phyloP scores from a whole-genome alignment of 2,888 invertebrate species.

The Pantelozetes paolii region DNA sequence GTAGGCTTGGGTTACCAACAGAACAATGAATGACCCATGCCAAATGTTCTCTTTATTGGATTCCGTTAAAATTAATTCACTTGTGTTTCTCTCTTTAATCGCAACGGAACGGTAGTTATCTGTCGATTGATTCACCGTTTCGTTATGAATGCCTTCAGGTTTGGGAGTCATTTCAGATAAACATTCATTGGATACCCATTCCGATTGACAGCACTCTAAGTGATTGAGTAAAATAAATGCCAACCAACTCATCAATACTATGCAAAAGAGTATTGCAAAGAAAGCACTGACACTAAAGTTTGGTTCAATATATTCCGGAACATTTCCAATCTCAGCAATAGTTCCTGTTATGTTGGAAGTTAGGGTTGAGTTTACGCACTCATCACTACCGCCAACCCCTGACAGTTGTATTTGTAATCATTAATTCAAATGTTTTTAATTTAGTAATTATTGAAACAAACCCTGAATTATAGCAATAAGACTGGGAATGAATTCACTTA shows the following conservation, averaged over 20 bases:
- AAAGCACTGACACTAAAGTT: conserved; percentile 64
- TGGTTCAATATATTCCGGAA: conserved; percentile 54
- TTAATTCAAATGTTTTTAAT: too few relatives aligned
- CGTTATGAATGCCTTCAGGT: too few relatives aligned
- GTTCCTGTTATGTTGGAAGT: conserved; percentile 46
- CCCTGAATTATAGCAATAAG: conserved; percentile 76
- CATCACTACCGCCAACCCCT: conserved; percentile 61
- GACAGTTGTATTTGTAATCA: not conserved
- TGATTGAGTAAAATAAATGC: conserved; percentile 63
- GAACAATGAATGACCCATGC: conserved; percentile 41
- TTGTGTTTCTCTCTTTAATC: too few relatives aligned
- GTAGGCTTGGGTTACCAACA: conserved; percentile 54
- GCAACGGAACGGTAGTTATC: too few relatives aligned
- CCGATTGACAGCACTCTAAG: conserved; percentile 47
- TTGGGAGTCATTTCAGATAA: too few relatives aligned
- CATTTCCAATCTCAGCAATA: too few relatives aligned
- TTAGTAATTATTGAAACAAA: too few relatives aligned
- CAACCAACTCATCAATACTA: conserved; percentile 62
- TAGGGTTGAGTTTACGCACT: conserved; percentile 51
- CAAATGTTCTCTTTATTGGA: not conserved
- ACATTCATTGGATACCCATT: not conserved
- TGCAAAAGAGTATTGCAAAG: conserved; percentile 62
- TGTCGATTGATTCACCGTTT: not conserved
- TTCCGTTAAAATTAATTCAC: too few relatives aligned
- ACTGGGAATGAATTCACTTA: conserved; percentile 75